phyloP scores from a whole-genome alignment of 2,797 vertebrate genomes.

The Schizopygopsis pylzovi region DNA sequence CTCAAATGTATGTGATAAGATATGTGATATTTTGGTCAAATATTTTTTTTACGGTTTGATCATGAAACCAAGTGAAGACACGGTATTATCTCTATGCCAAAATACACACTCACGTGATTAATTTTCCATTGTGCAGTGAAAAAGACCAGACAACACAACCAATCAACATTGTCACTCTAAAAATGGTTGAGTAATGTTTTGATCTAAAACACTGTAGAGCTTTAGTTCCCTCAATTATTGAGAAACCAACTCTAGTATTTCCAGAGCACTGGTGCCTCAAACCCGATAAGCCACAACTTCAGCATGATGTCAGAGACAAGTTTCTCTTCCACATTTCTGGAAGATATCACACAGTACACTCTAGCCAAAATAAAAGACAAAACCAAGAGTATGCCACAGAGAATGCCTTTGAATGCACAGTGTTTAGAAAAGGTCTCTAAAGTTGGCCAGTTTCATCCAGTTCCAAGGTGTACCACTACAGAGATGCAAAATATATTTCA shows the following conservation, averaged over 20 bases:
- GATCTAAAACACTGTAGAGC: background rate
- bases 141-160: too few species aligned
- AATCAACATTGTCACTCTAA: background rate
- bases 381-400: conserved; percentile 61
- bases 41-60: background rate
- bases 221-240: background rate
- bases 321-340: conserved; percentile 43
- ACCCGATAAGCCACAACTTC: conserved; percentile 61
- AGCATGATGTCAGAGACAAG: conserved; percentile 51
- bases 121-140: background rate
- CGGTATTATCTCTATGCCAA: background rate
- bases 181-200: background rate
- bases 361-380: conserved; percentile 81
- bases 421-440: conserved; percentile 79
- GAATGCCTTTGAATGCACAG: conserved; percentile 59
- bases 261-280: conserved; percentile 49
- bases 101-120: background rate
- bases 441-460: conserved; percentile 72
- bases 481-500: background rate
- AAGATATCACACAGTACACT: conserved; percentile 63
- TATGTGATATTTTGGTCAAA: background rate
- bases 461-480: background rate
- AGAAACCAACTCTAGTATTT: background rate
- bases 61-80: background rate
- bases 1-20: background rate